Evolutionary conservation across 2,797 vertebrate genomes (phyloP).

Genomic region (Pyrrhura leucotis): DNA sequence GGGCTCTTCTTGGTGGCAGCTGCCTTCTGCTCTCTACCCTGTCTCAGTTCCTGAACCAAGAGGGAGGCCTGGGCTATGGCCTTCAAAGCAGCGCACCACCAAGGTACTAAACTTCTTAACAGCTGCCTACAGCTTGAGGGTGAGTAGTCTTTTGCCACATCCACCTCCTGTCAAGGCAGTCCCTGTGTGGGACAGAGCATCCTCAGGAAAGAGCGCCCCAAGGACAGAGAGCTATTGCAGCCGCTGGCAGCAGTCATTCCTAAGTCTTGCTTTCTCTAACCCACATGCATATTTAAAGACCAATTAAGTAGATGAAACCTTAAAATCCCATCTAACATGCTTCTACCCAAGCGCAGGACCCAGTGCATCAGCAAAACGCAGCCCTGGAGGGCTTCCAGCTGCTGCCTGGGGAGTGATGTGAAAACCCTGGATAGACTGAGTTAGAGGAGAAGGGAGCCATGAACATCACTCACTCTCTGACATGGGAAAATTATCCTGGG

Average conservation of each 20-base stretch:
- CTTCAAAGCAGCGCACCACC: background rate
- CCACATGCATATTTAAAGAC: slow-evolving; percentile 31
- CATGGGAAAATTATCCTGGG: background rate
- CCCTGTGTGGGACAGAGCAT: background rate
- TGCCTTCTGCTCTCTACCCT: background rate
- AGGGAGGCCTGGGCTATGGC: background rate
- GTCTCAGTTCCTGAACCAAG: background rate
- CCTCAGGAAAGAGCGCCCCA: background rate
- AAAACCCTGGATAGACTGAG: background rate
- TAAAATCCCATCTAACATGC: background rate
- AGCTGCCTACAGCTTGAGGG: background rate
- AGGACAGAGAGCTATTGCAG: background rate
- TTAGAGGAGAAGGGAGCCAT: background rate
- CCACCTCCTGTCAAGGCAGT: background rate
- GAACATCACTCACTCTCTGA: background rate
- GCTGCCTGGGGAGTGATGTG: background rate
- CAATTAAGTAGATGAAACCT: background rate
- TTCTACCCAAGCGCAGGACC: background rate
- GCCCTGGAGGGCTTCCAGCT: background rate
- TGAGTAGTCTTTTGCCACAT: background rate
- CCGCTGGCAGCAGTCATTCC: background rate
- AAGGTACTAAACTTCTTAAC: background rate
- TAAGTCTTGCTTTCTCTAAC: slow-evolving; percentile 22
- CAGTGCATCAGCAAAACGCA: accelerated
- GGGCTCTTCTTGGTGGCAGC: background rate